These are phyloP conservation scores for Drosophila trapezifrons DNA, from an alignment of 1,140 invertebrate genomes.

Conservation along the genomic window DNA sequence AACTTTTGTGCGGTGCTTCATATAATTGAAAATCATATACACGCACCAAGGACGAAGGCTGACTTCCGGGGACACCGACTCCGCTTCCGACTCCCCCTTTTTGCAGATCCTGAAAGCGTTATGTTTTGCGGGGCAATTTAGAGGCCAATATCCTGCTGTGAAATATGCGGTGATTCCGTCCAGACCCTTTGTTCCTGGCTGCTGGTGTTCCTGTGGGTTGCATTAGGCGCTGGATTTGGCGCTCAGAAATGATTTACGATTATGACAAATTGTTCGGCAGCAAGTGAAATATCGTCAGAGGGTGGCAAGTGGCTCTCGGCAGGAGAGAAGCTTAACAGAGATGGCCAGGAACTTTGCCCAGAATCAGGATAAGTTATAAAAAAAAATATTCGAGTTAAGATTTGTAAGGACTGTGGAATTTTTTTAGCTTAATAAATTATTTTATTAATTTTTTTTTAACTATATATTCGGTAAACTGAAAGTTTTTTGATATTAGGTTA, in stretches of 20 bases:
- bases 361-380: not conserved
- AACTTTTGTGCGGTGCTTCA: conserved; percentile 76
- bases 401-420: not conserved
- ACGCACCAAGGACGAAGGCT: conserved; percentile 14
- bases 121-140: conserved; percentile 83
- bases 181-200: conserved; percentile 46
- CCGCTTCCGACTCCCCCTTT: conserved; percentile 7
- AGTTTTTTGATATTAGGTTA: too few species aligned
- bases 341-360: not conserved
- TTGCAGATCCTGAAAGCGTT: conserved; percentile 27
- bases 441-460: not conserved
- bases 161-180: conserved; percentile 80
- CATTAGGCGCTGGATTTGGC: conserved; percentile 77
- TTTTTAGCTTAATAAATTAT: not conserved
- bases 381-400: too few species aligned
- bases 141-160: conserved; percentile 84
- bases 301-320: conserved; percentile 16
- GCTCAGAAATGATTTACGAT: conserved; percentile 82
- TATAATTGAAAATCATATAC: conserved; percentile 82
- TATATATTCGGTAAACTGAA: not conserved
- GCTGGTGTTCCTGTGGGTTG: conserved; percentile 33
- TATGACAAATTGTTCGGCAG: conserved; percentile 76
- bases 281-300: conserved; percentile 47
- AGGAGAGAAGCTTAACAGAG: conserved; percentile 3
- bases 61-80: conserved; percentile 4